A percentile compares a stretch with the other conserved stretches of the same genome.
phyloP scores from a whole-genome alignment of 2,888 invertebrate genomes.

The Caenorhabditis zanzibari region DNA sequence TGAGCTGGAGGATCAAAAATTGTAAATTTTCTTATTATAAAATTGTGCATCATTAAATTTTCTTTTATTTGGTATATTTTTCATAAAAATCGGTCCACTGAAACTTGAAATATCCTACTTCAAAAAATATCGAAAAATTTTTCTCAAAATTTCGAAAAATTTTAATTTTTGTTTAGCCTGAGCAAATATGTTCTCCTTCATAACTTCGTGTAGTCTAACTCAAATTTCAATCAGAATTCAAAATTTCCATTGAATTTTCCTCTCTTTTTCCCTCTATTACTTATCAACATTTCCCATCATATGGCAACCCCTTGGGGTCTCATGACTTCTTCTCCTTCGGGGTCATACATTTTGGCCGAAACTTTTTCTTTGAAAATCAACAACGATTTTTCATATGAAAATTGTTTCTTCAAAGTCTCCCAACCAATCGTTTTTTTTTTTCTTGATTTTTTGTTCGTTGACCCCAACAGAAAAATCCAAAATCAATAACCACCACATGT shows the following conservation, averaged over 20 bases:
- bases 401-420: not conserved
- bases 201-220: too few relatives aligned
- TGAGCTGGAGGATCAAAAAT: too few relatives aligned
- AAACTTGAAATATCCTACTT: not conserved
- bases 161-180: too few relatives aligned
- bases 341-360: too few relatives aligned
- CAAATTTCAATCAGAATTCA: not conserved
- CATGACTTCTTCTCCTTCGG: not conserved
- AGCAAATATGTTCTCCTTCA: too few relatives aligned
- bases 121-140: not conserved
- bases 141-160: too few relatives aligned
- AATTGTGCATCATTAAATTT: too few relatives aligned
- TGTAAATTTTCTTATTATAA: too few relatives aligned
- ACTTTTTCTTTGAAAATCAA: not conserved
- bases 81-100: too few relatives aligned
- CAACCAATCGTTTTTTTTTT: not conserved
- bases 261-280: not conserved
- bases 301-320: not conserved
- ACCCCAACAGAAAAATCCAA: not conserved
- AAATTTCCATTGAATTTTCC: not conserved
- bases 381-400: not conserved
- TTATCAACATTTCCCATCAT: slow-evolving; percentile 20
- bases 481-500: slow-evolving; percentile 2
- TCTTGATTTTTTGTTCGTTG: not conserved
- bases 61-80: too few relatives aligned